Conservation (phyloP, 2,797 vertebrate genomes). For the Australoheros facetus region DNA sequence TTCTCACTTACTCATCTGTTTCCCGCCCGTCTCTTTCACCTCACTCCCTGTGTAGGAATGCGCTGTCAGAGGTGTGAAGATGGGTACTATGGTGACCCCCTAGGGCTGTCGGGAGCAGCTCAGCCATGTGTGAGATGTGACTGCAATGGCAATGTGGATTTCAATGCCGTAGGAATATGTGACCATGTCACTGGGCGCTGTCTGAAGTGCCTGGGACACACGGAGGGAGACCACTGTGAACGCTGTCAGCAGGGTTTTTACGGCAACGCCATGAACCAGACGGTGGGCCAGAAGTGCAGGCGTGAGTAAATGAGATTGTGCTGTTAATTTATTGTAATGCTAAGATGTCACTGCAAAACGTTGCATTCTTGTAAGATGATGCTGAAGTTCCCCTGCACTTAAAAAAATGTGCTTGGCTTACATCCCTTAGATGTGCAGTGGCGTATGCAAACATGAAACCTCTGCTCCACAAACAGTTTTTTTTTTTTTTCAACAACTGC, state of each 20-base stretch:
- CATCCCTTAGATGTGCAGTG: background rate
- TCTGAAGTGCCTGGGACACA: slow-evolving; percentile 88
- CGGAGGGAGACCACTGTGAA: slow-evolving; percentile 84
- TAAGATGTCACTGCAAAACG: background rate
- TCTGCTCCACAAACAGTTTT: background rate
- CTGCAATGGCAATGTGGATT: slow-evolving; percentile 88
- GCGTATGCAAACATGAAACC: background rate
- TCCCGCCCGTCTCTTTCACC: slow-evolving; percentile 10
- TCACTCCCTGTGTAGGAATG: slow-evolving; percentile 76
- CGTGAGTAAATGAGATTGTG: slow-evolving; percentile 76
- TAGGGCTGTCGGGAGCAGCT: slow-evolving; percentile 78
- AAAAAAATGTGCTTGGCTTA: background rate
- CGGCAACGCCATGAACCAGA: slow-evolving; percentile 78
- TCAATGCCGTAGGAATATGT: slow-evolving; percentile 88
- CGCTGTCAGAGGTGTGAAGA: slow-evolving; percentile 92
- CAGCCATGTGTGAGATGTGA: slow-evolving; percentile 83
- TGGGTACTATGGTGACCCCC: slow-evolving; percentile 90
- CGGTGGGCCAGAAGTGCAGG: slow-evolving; percentile 75
- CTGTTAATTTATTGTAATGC: background rate
- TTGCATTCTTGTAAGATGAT: background rate
- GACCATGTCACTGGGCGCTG: slow-evolving; percentile 86
- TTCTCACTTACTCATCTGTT: slow-evolving; percentile 12
- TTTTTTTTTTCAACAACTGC: too few relatives aligned
- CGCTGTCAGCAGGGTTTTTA: slow-evolving; percentile 85
- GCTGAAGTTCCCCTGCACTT: background rate